Conservation (phyloP, 1,140 invertebrate species). For the Bombus ignitus region DNA sequence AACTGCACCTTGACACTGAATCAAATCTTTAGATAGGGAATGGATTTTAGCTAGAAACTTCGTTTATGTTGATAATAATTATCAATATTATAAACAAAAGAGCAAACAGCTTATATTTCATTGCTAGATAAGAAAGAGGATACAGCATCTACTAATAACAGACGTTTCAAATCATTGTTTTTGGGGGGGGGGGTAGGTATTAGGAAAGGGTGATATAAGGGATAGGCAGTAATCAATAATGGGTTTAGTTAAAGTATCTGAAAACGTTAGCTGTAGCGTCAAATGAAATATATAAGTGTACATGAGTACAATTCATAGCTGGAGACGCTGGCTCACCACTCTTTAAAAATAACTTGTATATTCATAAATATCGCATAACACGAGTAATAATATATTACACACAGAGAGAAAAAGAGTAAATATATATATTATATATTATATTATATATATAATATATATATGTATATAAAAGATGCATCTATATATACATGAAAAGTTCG, state of each 20-base stretch:
- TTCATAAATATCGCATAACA: constrained; percentile 80
- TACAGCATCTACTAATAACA: constrained; percentile 44
- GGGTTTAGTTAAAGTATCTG: constrained; percentile 63
- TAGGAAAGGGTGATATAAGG: constrained; percentile 63
- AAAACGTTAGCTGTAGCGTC: constrained; percentile 63
- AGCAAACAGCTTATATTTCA: constrained; percentile 35
- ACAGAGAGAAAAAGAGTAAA: constrained; percentile 64
- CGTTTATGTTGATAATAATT: constrained; percentile 37
- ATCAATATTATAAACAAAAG: not conserved
- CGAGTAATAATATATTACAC: constrained; percentile 75
- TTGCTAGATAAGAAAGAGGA: constrained; percentile 34
- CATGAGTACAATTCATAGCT: constrained; percentile 67
- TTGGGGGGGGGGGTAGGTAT: constrained; percentile 36
- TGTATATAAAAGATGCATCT: constrained; percentile 31
- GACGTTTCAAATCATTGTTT: constrained; percentile 60
- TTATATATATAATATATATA: constrained; percentile 76
- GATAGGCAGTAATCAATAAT: constrained; percentile 67
- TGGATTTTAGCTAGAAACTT: constrained; percentile 49
- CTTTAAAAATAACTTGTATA: constrained; percentile 79
- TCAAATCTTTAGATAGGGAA: constrained; percentile 44
- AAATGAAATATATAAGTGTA: constrained; percentile 68
- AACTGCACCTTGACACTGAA: constrained; percentile 42
- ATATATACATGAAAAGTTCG: constrained; percentile 40
- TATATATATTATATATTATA: constrained; percentile 78
- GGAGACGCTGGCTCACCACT: constrained; percentile 75